phyloP scores from a whole-genome alignment of 2,888 invertebrate genomes.

The Eupithecia dodoneata region DNA sequence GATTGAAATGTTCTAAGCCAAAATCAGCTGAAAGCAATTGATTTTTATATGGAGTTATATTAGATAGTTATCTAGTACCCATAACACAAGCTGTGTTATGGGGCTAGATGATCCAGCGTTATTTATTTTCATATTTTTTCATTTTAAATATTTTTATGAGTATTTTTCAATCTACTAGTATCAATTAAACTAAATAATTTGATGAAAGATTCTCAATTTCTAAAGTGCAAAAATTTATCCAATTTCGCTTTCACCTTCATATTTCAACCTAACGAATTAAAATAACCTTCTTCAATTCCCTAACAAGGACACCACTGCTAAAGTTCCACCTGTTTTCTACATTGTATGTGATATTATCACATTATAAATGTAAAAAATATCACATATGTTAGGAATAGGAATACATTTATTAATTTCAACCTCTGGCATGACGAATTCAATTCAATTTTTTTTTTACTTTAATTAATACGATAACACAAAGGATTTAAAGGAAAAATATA shows the following conservation, averaged over 20 bases:
- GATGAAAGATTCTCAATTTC: background rate
- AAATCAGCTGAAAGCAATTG: too few species aligned
- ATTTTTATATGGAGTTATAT: too few species aligned
- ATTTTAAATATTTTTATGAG: background rate
- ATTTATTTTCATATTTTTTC: background rate
- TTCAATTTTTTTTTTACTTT: too few species aligned
- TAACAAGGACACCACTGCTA: slow-evolving; percentile 24
- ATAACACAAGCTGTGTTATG: background rate
- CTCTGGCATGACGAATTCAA: background rate
- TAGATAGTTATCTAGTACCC: background rate
- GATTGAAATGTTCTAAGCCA: too few species aligned
- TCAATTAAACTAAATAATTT: background rate
- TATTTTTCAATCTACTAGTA: background rate
- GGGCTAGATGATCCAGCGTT: background rate
- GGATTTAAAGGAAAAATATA: too few species aligned
- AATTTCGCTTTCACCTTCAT: background rate
- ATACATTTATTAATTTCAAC: background rate
- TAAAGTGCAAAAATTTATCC: background rate
- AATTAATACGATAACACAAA: too few species aligned
- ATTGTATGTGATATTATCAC: background rate
- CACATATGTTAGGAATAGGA: background rate
- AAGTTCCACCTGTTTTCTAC: slow-evolving; percentile 26
- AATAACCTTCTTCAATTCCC: slow-evolving; percentile 20
- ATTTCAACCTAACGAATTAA: slow-evolving; percentile 9
- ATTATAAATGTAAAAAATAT: background rate